Evolutionary conservation across 2,113 vertebrate species (phyloP), one percentile per base, ranked within the genome.

Genomic region (Barnardius zonarius): DNA sequence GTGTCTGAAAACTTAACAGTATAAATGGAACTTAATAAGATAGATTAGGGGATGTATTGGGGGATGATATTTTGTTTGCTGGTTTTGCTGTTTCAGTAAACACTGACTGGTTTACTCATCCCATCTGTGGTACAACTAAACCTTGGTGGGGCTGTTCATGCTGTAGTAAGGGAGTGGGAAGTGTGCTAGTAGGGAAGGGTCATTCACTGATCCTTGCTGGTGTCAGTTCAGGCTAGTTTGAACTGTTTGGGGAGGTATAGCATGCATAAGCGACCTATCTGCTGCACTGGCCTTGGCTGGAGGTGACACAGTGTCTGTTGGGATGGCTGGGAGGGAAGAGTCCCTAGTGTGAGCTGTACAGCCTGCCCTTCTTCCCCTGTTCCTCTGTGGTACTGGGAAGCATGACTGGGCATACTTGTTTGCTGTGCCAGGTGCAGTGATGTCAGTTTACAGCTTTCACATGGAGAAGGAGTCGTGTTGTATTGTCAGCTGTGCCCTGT

Each of bases 251-350:
- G 86, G 76, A 67, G 22, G 54, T 25, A 15, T 1, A 37, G 41
- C 24, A 1, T 3, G 54, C 41, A 5, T 86, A 14, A 62, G 30
- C 23, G 75, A 28, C 25, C 17, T 17, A 10, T 28, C 54, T 82
- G 18, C 35, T 19, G 2, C 0, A 0, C 31, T 57, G 68, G 12
- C 37, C 1, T 17, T 41, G 54, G 11, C 41, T 83, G 20, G 41
- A 17, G 7, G 2, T 17, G 24, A 12, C 59, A 14, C 3, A 0
- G 54, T 43, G 57, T 44, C 49, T 55, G 28, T 39, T 49, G 73
- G 85, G 46, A 7, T 41, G 30, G 9, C 0, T 35, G 30, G 39
- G 7, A n/a, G 52, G 37, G 39, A 43, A 6, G 44, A 68, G 55
- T 46, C 62, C 35, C 52, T 75, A 49, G 4, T 37, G 68, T 2